A percentile compares a stretch with the other conserved stretches of the same genome.
These are phyloP conservation scores for Threskiornis aethiopicus DNA, from an alignment of 2,797 vertebrate species.

Conservation along the genomic window DNA sequence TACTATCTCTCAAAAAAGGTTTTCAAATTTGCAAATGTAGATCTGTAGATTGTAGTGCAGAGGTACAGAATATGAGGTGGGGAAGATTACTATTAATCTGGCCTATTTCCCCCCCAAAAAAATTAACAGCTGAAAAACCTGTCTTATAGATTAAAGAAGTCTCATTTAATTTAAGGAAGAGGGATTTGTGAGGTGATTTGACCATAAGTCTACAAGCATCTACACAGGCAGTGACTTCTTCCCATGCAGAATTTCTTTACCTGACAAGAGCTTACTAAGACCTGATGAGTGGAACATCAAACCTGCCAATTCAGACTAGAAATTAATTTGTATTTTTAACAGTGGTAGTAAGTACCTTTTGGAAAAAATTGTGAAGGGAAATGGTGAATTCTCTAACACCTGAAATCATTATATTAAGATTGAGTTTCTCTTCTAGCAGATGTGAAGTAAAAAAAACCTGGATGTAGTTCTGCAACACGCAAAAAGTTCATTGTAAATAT, in stretches of 20 bases:
- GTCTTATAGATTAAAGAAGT: not conserved
- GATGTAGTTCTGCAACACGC: not conserved
- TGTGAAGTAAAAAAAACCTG: not conserved
- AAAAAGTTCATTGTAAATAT: not conserved
- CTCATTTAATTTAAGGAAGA: not conserved
- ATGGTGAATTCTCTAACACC: not conserved
- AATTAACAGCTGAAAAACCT: not conserved
- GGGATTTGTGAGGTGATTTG: not conserved
- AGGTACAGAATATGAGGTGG: not conserved
- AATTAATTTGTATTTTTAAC: not conserved
- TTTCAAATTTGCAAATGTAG: not conserved
- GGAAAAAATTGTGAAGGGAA: not conserved
- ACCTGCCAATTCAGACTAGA: not conserved
- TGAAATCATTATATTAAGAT: not conserved
- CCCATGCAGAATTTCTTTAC: not conserved
- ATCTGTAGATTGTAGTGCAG: not conserved
- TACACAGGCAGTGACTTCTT: not conserved
- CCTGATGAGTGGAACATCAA: not conserved
- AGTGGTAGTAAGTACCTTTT: not conserved
- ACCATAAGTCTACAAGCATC: not conserved
- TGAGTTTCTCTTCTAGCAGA: not conserved
- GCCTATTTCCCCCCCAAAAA: not conserved
- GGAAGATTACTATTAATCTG: not conserved
- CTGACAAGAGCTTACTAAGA: not conserved
- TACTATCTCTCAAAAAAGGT: not conserved